Conservation (phyloP, 2,113 vertebrate species). For the Aplodontia rufa region DNA sequence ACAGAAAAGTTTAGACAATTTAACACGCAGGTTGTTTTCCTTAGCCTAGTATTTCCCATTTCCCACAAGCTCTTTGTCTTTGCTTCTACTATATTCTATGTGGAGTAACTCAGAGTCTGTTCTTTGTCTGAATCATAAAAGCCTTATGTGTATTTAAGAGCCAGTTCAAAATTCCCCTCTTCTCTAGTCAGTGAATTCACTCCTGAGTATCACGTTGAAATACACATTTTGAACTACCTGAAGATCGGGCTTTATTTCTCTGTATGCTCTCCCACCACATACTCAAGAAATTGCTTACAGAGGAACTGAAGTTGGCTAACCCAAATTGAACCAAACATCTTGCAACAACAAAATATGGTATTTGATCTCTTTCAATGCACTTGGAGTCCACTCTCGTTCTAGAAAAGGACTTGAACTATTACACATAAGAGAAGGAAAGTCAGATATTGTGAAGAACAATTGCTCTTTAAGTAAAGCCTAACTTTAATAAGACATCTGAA, state of each 20-base stretch:
- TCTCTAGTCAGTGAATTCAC: not conserved
- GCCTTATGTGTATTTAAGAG: not conserved
- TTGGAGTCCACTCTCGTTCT: not conserved
- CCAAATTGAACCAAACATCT: not conserved
- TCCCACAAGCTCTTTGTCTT: not conserved
- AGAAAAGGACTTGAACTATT: not conserved
- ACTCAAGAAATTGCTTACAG: not conserved
- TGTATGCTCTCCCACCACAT: not conserved
- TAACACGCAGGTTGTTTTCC: not conserved
- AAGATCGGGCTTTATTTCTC: not conserved
- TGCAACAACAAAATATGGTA: not conserved
- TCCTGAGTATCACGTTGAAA: not conserved
- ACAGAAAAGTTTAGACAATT: not conserved
- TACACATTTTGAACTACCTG: not conserved
- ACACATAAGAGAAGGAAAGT: not conserved
- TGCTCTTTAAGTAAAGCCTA: not conserved
- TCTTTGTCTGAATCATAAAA: not conserved
- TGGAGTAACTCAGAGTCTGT: not conserved
- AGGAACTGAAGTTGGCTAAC: not conserved
- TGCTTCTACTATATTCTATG: not conserved
- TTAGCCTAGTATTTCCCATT: not conserved
- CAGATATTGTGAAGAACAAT: not conserved
- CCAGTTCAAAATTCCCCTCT: not conserved
- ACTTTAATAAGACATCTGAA: not conserved
- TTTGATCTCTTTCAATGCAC: not conserved